phyloP scores from a whole-genome alignment of 2,888 invertebrate genomes.

The Ornithoptera alexandrae region DNA sequence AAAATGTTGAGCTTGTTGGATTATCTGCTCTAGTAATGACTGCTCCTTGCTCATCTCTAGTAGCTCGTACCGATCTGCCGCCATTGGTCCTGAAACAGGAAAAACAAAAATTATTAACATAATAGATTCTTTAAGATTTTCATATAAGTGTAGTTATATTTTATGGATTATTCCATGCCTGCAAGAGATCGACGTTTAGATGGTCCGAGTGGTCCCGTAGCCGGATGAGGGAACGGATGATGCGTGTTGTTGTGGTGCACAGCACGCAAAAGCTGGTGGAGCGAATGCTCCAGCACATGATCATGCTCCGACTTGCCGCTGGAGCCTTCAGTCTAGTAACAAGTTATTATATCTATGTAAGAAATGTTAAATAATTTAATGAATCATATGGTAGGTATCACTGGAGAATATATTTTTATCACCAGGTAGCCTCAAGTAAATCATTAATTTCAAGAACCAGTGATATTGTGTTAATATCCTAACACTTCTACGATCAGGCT shows the following conservation, averaged over 20 bases:
- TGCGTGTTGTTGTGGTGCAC: constrained; percentile 95
- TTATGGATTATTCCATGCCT: constrained; percentile 62
- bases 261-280: constrained; percentile 95
- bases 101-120: no score
- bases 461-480: no score
- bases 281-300: constrained; percentile 97
- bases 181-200: constrained; percentile 94
- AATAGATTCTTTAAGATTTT: no score
- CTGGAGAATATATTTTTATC: no score
- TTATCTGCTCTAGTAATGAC: constrained; percentile 96
- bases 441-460: no score
- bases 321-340: constrained; percentile 48
- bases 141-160: no score
- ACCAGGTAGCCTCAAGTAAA: no score
- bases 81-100: constrained; percentile 84
- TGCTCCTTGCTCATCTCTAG: constrained; percentile 94
- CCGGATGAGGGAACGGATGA: constrained; percentile 96
- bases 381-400: no score
- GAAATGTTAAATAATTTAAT: background rate
- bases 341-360: background rate
- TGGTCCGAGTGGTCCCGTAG: constrained; percentile 95
- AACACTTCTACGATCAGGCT: no score
- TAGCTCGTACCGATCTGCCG: constrained; percentile 91
- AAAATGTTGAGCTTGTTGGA: constrained; percentile 97
- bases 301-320: constrained; percentile 88